Evolutionary conservation across 1,140 invertebrate species (phyloP).

Genomic region (Littorina saxatilis): DNA sequence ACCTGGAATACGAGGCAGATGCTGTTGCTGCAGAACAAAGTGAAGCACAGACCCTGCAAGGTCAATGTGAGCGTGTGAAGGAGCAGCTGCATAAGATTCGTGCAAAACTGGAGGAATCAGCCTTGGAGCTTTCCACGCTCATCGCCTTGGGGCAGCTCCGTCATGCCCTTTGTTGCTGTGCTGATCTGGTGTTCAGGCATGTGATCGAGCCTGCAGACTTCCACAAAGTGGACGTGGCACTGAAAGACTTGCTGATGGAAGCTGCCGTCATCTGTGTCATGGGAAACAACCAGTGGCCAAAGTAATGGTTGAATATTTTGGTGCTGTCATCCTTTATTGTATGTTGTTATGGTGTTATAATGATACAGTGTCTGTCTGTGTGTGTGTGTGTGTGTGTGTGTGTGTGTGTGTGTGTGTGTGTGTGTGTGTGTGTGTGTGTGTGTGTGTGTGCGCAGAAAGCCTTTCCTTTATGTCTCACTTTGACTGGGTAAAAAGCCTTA

Average conservation of each 20-base stretch:
- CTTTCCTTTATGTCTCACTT: too few species aligned
- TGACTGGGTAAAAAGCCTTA: too few species aligned
- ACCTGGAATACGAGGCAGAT: conserved; percentile 11
- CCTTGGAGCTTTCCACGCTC: not conserved
- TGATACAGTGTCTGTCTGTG: too few species aligned
- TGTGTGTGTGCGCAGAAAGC: too few species aligned
- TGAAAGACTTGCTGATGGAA: conserved; percentile 15
- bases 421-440: too few species aligned
- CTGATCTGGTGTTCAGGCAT: not conserved
- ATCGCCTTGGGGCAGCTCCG: not conserved
- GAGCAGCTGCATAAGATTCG: not conserved
- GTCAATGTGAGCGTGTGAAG: not conserved
- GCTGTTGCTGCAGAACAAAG: not conserved
- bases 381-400: too few species aligned
- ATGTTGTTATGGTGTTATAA: too few species aligned
- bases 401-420: too few species aligned
- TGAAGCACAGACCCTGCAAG: not conserved
- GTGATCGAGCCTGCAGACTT: not conserved
- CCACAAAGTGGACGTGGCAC: too few species aligned
- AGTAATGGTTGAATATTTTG: too few species aligned
- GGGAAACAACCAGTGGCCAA: not conserved
- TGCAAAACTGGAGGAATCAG: not conserved
- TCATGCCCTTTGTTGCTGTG: not conserved
- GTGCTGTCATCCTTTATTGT: too few species aligned
- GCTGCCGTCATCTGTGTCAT: conserved; percentile 1